These are phyloP conservation scores for Drosophila baimaii DNA, from an alignment of 1,140 invertebrate genomes.

Conservation along the genomic window DNA sequence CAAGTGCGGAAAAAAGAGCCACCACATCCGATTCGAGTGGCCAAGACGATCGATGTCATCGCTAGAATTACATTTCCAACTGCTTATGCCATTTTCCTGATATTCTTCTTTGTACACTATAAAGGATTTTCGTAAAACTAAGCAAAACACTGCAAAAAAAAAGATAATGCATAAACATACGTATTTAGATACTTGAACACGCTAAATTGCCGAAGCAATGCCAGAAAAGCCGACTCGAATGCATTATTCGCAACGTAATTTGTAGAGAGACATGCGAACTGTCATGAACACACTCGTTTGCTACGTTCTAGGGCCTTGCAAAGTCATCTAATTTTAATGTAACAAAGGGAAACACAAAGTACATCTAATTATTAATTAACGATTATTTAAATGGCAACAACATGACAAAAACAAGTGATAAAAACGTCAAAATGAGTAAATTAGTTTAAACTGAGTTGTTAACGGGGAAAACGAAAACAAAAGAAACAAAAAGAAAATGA, in stretches of 20 bases:
- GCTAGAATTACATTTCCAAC: slow-evolving; percentile 96
- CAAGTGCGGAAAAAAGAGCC: slow-evolving; percentile 95
- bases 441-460: slow-evolving; percentile 68
- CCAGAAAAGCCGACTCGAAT: slow-evolving; percentile 33
- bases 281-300: slow-evolving; percentile 52
- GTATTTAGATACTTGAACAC: slow-evolving; percentile 35
- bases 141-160: slow-evolving; percentile 39
- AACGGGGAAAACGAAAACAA: slow-evolving; percentile 28
- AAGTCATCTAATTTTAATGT: slow-evolving; percentile 72
- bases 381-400: slow-evolving; percentile 51
- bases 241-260: slow-evolving; percentile 46
- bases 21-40: slow-evolving; percentile 95
- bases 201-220: slow-evolving; percentile 49
- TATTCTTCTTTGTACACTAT: slow-evolving; percentile 97
- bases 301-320: slow-evolving; percentile 61
- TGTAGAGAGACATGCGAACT: slow-evolving; percentile 27
- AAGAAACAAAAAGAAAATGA: slow-evolving; percentile 36
- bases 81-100: slow-evolving; percentile 95
- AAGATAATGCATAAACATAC: slow-evolving; percentile 32
- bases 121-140: slow-evolving; percentile 88
- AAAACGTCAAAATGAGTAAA: slow-evolving; percentile 57
- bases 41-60: slow-evolving; percentile 97
- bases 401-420: slow-evolving; percentile 67
- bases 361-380: slow-evolving; percentile 69
- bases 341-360: slow-evolving; percentile 82